Base-by-base conservation (phyloP, 2,888 invertebrate genomes). In the Drosophila prolongata region DNA sequence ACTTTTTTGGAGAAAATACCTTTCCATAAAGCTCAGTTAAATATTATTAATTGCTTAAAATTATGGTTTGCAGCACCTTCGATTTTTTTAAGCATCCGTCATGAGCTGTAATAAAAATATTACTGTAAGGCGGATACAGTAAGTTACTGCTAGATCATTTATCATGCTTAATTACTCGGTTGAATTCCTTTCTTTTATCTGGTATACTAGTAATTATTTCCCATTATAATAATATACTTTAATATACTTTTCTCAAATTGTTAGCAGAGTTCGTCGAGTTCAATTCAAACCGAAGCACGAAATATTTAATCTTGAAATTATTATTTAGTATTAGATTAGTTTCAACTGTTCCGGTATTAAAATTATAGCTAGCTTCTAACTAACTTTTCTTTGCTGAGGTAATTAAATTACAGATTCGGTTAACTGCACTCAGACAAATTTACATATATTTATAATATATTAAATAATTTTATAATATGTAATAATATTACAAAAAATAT, bases 101-200 rank as follows among this genome's bases (percentile, higher is more conserved):
- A 24, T 16, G 16, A 62, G 35, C 40, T 35, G 24, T 24, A 49
- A 13, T 42, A 61, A 42, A 35, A 40, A 34, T 47, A 49, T 62
- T 61, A 61, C 40, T 38, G 5, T 14, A 38, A 8, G 62, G 62
- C 62, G 62, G 62, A 42, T 47, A 42, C 62, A n/a, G 40, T 5
- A 6, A 35, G n/a, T 49, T 61, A 61, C 62, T 35, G 62, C 47
- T 49, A 49, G 40, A 24, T 61, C 62, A 62, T 62, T 62, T 61
- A 61, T 62, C 62, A 61, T 47, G 62, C 62, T 35, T 62, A 61
- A 61, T 62, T 61, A 61, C 62, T 40, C 47, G 34, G 62, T 27
- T 61, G 42, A 61, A 44, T 58, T 6, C 61, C 47, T 16, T 61
- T 46, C 37, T 30, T 34, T 61, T 34, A 38, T 60, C 30, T 38